Evolutionary conservation across 2,113 vertebrate species (phyloP).

Genomic region (Aptenodytes forsteri): DNA sequence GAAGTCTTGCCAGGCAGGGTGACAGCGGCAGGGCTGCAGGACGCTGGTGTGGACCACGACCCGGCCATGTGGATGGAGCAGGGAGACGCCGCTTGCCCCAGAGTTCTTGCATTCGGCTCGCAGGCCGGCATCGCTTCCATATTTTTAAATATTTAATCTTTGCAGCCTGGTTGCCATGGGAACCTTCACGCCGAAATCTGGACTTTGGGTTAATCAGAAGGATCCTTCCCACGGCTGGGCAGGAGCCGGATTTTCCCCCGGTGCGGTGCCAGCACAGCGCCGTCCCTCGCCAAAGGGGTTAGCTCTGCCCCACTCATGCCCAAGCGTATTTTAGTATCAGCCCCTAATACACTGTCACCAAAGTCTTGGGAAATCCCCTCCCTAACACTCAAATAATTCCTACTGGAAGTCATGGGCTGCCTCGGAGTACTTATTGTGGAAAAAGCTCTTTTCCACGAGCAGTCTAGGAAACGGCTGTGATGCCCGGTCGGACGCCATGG

Average conservation of each 20-base stretch:
- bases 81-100: not conserved
- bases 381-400: not conserved
- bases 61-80: not conserved
- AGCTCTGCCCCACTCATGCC: rapidly evolving
- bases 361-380: not conserved
- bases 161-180: slow-evolving; percentile 12
- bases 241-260: rapidly evolving
- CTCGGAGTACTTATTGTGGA: not conserved
- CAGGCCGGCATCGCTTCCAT: not conserved
- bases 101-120: not conserved
- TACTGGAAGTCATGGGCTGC: not conserved
- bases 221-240: not conserved
- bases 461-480: not conserved
- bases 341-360: rapidly evolving
- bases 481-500: rapidly evolving
- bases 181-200: slow-evolving; percentile 14
- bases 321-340: not conserved
- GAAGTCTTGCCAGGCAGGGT: not conserved
- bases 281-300: rapidly evolving
- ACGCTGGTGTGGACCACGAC: rapidly evolving
- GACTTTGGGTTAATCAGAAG: slow-evolving; percentile 10
- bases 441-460: not conserved
- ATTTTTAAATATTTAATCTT: slow-evolving; percentile 47
- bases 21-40: not conserved
- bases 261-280: rapidly evolving